phyloP scores from a whole-genome alignment of 2,888 invertebrate genomes.

The Tryphoninae sp. region DNA sequence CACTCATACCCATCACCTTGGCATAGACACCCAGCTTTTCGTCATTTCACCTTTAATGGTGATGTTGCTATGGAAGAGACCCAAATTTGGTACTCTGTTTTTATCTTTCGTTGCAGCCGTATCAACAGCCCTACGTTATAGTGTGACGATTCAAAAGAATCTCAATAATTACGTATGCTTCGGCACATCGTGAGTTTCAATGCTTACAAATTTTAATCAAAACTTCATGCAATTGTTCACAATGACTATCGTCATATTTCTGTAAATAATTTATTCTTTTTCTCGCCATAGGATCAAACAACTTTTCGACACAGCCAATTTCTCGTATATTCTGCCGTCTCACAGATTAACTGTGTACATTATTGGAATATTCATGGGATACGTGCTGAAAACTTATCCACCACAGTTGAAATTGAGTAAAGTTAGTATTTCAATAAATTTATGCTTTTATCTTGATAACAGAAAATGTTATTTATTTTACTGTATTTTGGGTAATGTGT shows the following conservation, averaged over 20 bases:
- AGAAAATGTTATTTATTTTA: background rate
- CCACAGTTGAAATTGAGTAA: conserved; percentile 81
- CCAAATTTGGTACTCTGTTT: conserved; percentile 82
- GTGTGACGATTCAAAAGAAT: conserved; percentile 84
- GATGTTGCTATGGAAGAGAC: conserved; percentile 85
- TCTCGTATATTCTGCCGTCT: conserved; percentile 86
- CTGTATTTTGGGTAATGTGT: background rate
- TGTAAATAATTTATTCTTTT: conserved; percentile 12
- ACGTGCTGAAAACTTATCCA: conserved; percentile 82
- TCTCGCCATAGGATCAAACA: conserved; percentile 83
- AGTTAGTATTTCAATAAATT: conserved; percentile 75
- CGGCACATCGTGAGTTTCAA: conserved; percentile 85
- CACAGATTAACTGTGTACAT: conserved; percentile 87
- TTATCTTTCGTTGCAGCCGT: conserved; percentile 82
- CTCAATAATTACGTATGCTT: conserved; percentile 87
- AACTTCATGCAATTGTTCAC: background rate
- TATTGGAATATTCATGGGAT: conserved; percentile 86
- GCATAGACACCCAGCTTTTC: conserved; percentile 88
- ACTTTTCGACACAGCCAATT: conserved; percentile 86
- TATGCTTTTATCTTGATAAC: background rate
- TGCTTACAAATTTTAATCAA: background rate
- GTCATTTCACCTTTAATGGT: conserved; percentile 85
- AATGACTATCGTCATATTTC: background rate
- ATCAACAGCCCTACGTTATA: conserved; percentile 85
- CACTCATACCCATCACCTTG: conserved; percentile 88